These are phyloP conservation scores for Cyclophora albipunctata DNA, from an alignment of 2,888 invertebrate species.

Conservation along the genomic window DNA sequence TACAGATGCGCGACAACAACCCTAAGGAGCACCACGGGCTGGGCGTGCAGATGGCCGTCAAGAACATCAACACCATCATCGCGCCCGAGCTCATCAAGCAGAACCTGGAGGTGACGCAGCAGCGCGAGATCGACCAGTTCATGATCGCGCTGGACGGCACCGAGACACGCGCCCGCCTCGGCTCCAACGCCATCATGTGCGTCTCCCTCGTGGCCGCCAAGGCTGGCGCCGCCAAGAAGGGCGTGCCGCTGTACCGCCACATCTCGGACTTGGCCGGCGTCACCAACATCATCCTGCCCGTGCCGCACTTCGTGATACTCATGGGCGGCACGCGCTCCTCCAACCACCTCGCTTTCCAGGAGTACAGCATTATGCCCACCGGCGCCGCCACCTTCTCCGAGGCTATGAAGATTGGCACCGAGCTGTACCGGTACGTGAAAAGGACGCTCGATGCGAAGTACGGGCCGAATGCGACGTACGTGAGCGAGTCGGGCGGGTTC, in stretches of 20 bases:
- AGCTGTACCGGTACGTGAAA: constrained; percentile 94
- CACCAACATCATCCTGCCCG: constrained; percentile 91
- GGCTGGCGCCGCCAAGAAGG: constrained; percentile 97
- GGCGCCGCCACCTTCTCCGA: constrained; percentile 94
- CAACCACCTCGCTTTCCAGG: constrained; percentile 96
- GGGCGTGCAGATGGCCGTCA: constrained; percentile 92
- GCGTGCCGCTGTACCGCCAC: constrained; percentile 89
- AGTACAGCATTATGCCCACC: constrained; percentile 94
- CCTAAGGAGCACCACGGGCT: constrained; percentile 92
- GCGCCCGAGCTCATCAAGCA: constrained; percentile 87
- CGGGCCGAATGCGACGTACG: constrained; percentile 93
- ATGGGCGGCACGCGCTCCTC: constrained; percentile 98
- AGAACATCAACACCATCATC: constrained; percentile 89
- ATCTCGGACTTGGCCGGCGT: constrained; percentile 96
- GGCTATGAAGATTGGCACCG: constrained; percentile 97
- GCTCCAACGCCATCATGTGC: constrained; percentile 97
- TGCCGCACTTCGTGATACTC: constrained; percentile 98
- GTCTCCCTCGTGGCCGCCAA: constrained; percentile 97
- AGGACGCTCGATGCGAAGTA: constrained; percentile 92
- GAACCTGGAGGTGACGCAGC: constrained; percentile 90
- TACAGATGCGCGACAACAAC: constrained; percentile 94
- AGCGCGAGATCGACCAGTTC: constrained; percentile 90
- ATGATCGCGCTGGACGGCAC: constrained; percentile 95
- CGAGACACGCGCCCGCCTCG: constrained; percentile 94
- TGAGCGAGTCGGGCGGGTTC: constrained; percentile 98